Conservation (phyloP, 2,888 invertebrate species). For the Cheilosia soror region DNA sequence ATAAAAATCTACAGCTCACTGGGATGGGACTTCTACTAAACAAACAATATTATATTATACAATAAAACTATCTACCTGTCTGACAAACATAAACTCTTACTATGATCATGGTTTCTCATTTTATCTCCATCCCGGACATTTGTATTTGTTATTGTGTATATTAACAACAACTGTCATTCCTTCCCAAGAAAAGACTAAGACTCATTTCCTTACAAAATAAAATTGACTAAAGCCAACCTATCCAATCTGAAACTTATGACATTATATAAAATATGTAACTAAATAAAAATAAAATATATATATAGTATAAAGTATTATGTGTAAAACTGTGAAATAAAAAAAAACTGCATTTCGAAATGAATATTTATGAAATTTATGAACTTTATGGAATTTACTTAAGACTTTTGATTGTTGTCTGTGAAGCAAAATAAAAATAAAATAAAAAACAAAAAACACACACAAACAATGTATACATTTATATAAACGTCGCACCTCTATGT, state of each 20-base stretch:
- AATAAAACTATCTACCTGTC: slow-evolving; percentile 74
- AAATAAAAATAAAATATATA: slow-evolving; percentile 24
- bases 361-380: slow-evolving; percentile 52
- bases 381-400: slow-evolving; percentile 73
- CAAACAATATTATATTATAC: slow-evolving; percentile 59
- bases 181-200: slow-evolving; percentile 1
- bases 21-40: slow-evolving; percentile 30
- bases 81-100: slow-evolving; percentile 34
- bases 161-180: background rate
- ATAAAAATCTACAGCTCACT: slow-evolving; percentile 14
- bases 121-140: slow-evolving; percentile 26
- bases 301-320: slow-evolving; percentile 56
- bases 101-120: slow-evolving; percentile 66
- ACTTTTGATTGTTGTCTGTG: slow-evolving; percentile 63
- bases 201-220: slow-evolving; percentile 24
- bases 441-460: background rate
- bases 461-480: slow-evolving; percentile 62
- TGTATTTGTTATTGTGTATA: background rate
- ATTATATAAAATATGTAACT: slow-evolving; percentile 12
- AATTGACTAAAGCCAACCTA: slow-evolving; percentile 50
- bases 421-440: slow-evolving; percentile 21
- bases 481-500: slow-evolving; percentile 63
- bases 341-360: slow-evolving; percentile 56
- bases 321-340: slow-evolving; percentile 50
- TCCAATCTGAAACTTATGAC: slow-evolving; percentile 66